Conservation (phyloP, 2,113 vertebrate species). For the Oncorhynchus gorbuscha region DNA sequence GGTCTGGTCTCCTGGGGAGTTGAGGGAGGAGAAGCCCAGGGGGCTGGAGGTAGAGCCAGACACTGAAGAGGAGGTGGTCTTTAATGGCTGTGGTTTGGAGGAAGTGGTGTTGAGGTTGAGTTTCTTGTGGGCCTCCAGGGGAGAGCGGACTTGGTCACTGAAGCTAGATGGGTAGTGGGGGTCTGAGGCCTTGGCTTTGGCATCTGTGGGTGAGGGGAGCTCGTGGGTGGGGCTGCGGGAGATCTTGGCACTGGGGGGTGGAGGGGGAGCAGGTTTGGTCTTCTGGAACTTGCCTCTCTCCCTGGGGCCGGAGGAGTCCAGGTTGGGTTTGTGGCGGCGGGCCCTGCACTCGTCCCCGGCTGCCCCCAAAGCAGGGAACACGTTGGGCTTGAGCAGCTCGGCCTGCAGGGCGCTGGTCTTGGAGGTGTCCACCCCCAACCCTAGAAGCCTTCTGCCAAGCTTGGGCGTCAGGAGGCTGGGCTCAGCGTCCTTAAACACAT, state of each 20-base stretch:
- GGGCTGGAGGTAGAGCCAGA: conserved; percentile 50
- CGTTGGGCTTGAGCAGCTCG: conserved; percentile 70
- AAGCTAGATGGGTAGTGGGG: conserved; percentile 60
- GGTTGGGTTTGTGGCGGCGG: conserved; percentile 81
- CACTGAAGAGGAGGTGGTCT: conserved; percentile 48
- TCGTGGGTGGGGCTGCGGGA: conserved; percentile 82
- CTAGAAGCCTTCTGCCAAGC: conserved; percentile 76
- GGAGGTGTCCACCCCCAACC: conserved; percentile 75
- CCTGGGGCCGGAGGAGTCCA: conserved; percentile 72
- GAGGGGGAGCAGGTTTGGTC: conserved; percentile 87
- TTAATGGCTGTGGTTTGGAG: conserved; percentile 79
- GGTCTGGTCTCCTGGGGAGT: conserved; percentile 67
- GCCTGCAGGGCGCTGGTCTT: conserved; percentile 76
- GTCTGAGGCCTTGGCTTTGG: conserved; percentile 73
- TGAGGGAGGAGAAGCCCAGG: conserved; percentile 47
- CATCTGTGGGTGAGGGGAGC: conserved; percentile 49
- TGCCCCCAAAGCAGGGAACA: conserved; percentile 70
- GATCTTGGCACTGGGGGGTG: conserved; percentile 77
- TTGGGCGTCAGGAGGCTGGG: conserved; percentile 85
- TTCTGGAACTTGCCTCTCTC: conserved; percentile 86
- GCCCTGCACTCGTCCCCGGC: conserved; percentile 80
- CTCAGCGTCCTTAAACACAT: conserved; percentile 82
- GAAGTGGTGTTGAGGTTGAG: conserved; percentile 70
- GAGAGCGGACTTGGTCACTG: conserved; percentile 63
- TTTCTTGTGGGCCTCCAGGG: conserved; percentile 77